Evolutionary conservation across 2,113 vertebrate species (phyloP), one percentile per base, ranked within the genome.

Genomic region (Ptilonorhynchus violaceus): DNA sequence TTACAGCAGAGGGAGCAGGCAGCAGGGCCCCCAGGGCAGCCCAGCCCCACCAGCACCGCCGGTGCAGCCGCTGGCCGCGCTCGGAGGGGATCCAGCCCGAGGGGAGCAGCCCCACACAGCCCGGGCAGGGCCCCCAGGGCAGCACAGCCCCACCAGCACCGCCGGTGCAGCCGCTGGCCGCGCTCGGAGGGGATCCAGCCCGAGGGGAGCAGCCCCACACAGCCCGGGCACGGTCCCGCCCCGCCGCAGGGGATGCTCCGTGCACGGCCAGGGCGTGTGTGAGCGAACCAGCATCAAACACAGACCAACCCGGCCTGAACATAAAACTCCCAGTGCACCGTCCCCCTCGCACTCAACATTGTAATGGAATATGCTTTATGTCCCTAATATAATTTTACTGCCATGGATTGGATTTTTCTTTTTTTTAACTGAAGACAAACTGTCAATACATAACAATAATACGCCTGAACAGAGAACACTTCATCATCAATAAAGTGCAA

Each of bases 241-340:
- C 3, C 56, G 2, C 31, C 12, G 28, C 72, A 2, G 25, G 31
- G 23, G 64, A 0, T 8, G 12, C 11, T 25, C 33, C 3, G 20
- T 4, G 53, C 49, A 8, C 37, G 25, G 0, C 7, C 17, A 5
- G n/a, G 1, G 7, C 0, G 0, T 5, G 15, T 12, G 15, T 0
- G 5, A 11, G 2, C 31, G 6, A 35, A 4, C 16, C 8, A 31
- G 0, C 6, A 6, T 7, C 15, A 67, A 20, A 10, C 0, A 14
- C 39, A 31, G 55, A 79, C 18, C 49, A 4, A 5, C 0, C 3
- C 14, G 23, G 19, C 39, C 80, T 35, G 11, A 68, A 50, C 14
- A 41, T 0, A 8, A 31, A 49, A 41, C 21, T 10, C 13, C 28
- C 59, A 15, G 3, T 42, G 69, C 1, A 12, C 46, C 0, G 0